Evolutionary conservation across 2,888 invertebrate genomes (phyloP), one percentile per base, ranked within the genome.

Genomic region (Enchytraeus crypticus): DNA sequence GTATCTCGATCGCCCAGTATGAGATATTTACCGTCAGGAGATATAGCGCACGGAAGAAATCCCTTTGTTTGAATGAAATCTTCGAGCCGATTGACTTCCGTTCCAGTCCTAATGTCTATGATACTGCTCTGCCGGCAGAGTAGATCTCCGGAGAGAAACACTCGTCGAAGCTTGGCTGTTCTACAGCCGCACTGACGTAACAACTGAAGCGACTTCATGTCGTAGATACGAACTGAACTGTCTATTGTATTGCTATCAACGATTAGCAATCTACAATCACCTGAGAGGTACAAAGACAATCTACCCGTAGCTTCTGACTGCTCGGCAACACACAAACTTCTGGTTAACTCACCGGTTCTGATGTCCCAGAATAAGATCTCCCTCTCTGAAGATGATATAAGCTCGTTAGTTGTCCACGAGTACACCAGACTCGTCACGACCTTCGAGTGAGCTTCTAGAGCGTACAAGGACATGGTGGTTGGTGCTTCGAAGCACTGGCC

Each of bases 401-500:
- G 51, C 45, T 68, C 64, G 45, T 64, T 62, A 3, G 64, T 61
- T 32, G 38, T 59, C 11, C 47, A 34, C n/a, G 59, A 64, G 64
- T 63, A 69, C 11, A 60, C 47, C 45, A 64, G 60, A 47, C 61
- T 63, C 3, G 57, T 51, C 2, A 63, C 60, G 11, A 47, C 45
- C 55, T 60, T 59, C 26, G 57, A 29, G 57, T 68, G 68, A 23
- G 64, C 67, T 27, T 68, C 68, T 2, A 68, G 64, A 21, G 64
- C 59, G 57, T 66, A 66, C 33, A 62, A 51, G 30, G 68, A 62
- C 59, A 63, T 62, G 21, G 56, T 64, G 30, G 59, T 51, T 4
- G 67, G 64, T 3, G 64, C 54, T 47, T 68, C 68, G 27, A 67
- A 68, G 55, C 68, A 67, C 54, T 64, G 66, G 43, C 62, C 59